Base-by-base conservation (phyloP, 2,888 invertebrate species). In the Drosophila quasianomalipes region DNA sequence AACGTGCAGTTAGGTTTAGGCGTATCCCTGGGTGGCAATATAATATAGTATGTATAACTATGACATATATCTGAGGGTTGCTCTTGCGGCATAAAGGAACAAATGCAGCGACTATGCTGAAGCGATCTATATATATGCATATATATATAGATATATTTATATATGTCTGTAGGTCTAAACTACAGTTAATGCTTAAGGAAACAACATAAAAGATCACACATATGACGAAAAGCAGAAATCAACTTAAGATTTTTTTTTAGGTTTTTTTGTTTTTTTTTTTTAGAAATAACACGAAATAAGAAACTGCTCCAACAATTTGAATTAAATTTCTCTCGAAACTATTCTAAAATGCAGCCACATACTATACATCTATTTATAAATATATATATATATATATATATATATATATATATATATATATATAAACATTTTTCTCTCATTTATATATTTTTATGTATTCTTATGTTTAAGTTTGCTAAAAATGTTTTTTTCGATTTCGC, bases 21-120 rank as follows among this genome's bases (percentile, higher is more conserved):
- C 62, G 35, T 66, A 73, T 79, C 79, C 68, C 82, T 79, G 82
- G 68, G 58, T 63, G 68, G 65, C 64, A 69, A 68, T 35, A 71
- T 58, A 44, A 61, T 35, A 14, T 28, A 39, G 53, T 47, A n/a
- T 59, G 14, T 57, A 59, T 39, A 57, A 60, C 49, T 59, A 49
- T 67, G 41, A 47, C 33, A 47, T 55, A 33, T 44, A 10, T 39
- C 51, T 57, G 59, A 39, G 26, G 60, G 30, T 35, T 54, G 44
- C 35, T 58, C 57, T 58, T 37, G 31, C 33, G 37, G 30, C 53
- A 33, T 58, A 59, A 57, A 63, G 74, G 73, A 70, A 66, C 67
- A 67, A 71, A 74, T 66, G 61, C 77, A 65, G 70, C 70, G 59
- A 70, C 76, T 65, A 70, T 63, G 63, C 65, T 51, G 65, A 62